Evolutionary conservation across 2,797 vertebrate genomes (phyloP).

Genomic region (Eutrigla gurnardus): DNA sequence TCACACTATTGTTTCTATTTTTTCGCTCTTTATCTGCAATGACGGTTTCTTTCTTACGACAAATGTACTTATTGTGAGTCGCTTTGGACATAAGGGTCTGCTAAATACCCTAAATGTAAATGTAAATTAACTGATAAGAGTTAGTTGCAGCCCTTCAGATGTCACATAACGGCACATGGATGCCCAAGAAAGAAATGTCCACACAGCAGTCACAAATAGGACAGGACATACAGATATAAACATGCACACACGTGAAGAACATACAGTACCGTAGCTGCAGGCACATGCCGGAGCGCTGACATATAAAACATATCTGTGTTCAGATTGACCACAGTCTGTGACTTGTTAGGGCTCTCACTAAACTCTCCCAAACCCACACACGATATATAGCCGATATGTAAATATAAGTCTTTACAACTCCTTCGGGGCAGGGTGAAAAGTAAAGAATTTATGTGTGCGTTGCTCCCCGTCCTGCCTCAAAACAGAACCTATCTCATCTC

Average conservation of each 20-base stretch:
- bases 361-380: constrained; percentile 26
- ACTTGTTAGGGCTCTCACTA: constrained; percentile 41
- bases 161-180: constrained; percentile 10
- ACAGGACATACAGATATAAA: constrained; percentile 14
- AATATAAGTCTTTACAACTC: constrained; percentile 54
- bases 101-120: too few relatives aligned
- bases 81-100: too few relatives aligned
- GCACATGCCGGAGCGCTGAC: constrained; percentile 12
- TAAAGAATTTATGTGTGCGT: constrained; percentile 49
- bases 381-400: constrained; percentile 53
- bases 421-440: constrained; percentile 38
- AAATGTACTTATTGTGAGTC: too few relatives aligned
- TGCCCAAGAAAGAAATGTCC: constrained; percentile 1
- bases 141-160: neutral
- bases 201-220: neutral
- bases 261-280: constrained; percentile 15
- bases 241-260: constrained; percentile 14
- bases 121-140: neutral
- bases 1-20: too few relatives aligned
- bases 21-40: too few relatives aligned
- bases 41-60: too few relatives aligned
- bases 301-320: constrained; percentile 48
- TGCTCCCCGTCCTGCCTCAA: constrained; percentile 7
- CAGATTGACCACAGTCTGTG: constrained; percentile 38
- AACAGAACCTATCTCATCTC: constrained; percentile 47